Conservation (phyloP, 2,888 invertebrate species). For the Chalcis sispes region DNA sequence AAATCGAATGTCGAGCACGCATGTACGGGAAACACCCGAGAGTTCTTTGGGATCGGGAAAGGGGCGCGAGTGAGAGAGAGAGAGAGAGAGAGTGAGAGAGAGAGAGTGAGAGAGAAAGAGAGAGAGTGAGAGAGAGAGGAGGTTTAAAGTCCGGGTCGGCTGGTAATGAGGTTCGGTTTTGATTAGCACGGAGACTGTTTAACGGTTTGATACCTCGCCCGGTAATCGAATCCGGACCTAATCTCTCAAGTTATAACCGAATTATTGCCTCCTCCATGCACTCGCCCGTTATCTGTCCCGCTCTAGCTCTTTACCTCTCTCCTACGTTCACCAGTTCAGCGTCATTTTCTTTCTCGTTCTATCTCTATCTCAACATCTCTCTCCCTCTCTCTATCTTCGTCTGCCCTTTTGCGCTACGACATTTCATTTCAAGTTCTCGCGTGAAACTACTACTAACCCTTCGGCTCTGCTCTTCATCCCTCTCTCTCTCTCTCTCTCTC, state of each 20-base stretch:
- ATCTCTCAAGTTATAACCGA: slow-evolving; percentile 77
- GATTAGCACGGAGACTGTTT: slow-evolving; percentile 77
- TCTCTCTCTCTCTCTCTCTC: not conserved
- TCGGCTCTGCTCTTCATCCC: not conserved
- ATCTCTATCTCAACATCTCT: not conserved
- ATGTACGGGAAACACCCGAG: slow-evolving; percentile 16
- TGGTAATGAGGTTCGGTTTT: slow-evolving; percentile 77
- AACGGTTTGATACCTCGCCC: slow-evolving; percentile 76
- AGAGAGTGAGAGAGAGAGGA: slow-evolving; percentile 49
- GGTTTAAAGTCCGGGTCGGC: slow-evolving; percentile 67
- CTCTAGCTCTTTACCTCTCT: slow-evolving; percentile 7
- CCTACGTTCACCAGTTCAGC: not conserved
- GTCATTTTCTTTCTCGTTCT: slow-evolving; percentile 3
- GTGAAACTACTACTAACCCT: not conserved
- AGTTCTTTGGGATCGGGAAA: not conserved
- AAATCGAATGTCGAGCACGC: slow-evolving; percentile 56
- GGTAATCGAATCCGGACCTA: slow-evolving; percentile 77
- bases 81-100: not conserved
- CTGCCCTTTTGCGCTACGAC: slow-evolving; percentile 41
- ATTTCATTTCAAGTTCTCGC: slow-evolving; percentile 53
- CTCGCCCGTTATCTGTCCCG: slow-evolving; percentile 25
- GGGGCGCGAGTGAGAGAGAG: slow-evolving; percentile 26
- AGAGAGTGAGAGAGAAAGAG: slow-evolving; percentile 7
- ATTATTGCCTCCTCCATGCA: slow-evolving; percentile 74
- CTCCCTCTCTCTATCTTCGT: not conserved